A percentile compares a stretch with the other conserved stretches of the same genome.
Evolutionary conservation across 2,888 invertebrate species (phyloP).

Genomic region (Oligia latruncula): DNA sequence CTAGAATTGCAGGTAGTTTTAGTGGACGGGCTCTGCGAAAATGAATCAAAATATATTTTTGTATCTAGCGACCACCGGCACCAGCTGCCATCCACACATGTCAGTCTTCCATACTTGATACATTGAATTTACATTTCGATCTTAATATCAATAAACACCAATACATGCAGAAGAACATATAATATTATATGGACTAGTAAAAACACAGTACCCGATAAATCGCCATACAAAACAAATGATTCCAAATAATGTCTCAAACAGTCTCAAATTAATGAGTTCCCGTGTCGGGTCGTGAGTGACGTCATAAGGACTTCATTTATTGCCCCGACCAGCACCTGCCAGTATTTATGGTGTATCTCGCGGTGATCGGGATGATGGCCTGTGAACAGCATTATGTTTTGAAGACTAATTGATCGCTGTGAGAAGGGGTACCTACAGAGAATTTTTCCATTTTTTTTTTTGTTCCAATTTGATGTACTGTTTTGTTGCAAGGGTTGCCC

Average conservation of each 20-base stretch:
- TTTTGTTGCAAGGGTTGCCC: neutral
- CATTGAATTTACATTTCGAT: neutral
- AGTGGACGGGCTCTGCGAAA: neutral
- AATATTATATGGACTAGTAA: neutral
- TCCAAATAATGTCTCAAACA: constrained; percentile 19
- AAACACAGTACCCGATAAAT: neutral
- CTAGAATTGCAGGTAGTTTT: neutral
- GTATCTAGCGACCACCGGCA: neutral
- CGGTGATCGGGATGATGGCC: constrained; percentile 29
- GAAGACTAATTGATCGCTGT: constrained; percentile 4
- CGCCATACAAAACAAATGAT: neutral
- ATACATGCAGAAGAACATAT: neutral
- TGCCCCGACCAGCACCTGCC: constrained; percentile 8
- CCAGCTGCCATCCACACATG: neutral
- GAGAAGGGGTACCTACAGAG: neutral
- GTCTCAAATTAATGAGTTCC: constrained; percentile 26
- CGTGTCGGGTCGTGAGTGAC: constrained; percentile 30
- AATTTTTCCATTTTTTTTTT: neutral
- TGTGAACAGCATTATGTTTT: constrained; percentile 3
- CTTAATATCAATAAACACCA: neutral
- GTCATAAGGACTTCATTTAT: constrained; percentile 41
- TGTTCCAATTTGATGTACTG: neutral
- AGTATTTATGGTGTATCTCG: constrained; percentile 37
- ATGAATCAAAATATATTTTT: neutral
- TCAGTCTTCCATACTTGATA: neutral